A percentile compares a stretch with the other conserved stretches of the same genome.
These are phyloP conservation scores for Lagenorhynchus albirostris DNA, from an alignment of 2,113 vertebrate species.

Conservation along the genomic window DNA sequence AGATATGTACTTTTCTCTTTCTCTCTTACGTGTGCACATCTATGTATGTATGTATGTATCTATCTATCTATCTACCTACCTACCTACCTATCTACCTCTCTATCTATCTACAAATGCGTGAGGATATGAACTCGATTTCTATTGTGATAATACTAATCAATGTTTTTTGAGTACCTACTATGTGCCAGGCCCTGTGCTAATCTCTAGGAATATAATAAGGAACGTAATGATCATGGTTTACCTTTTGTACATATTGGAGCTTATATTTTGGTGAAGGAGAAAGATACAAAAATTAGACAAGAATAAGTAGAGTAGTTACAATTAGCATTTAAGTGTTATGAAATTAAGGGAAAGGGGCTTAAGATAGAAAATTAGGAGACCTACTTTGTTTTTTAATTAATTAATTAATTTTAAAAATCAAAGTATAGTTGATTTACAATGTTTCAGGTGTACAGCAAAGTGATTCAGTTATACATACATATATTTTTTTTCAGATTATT, in stretches of 20 bases:
- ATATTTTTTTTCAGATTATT: too few relatives aligned
- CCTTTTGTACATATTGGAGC: not conserved
- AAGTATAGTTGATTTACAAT: not conserved
- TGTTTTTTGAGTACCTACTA: not conserved
- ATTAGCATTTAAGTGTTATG: not conserved
- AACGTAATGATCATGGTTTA: not conserved
- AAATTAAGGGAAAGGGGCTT: not conserved
- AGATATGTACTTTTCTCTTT: not conserved
- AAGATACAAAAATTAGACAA: not conserved
- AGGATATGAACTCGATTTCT: not conserved
- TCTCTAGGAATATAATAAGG: not conserved
- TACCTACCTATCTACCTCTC: too few relatives aligned
- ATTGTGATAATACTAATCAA: not conserved
- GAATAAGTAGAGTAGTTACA: not conserved
- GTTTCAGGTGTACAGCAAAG: not conserved
- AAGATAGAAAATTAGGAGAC: not conserved
- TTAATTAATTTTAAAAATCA: not conserved
- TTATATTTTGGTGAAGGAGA: not conserved
- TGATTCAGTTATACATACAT: not conserved
- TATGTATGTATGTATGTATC: not conserved
- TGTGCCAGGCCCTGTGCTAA: not conserved
- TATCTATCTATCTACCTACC: too few relatives aligned
- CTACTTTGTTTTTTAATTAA: not conserved
- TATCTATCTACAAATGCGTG: not conserved
- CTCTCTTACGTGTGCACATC: not conserved